Evolutionary conservation across 2,113 vertebrate species (phyloP).

Genomic region (Ailurus styani): DNA sequence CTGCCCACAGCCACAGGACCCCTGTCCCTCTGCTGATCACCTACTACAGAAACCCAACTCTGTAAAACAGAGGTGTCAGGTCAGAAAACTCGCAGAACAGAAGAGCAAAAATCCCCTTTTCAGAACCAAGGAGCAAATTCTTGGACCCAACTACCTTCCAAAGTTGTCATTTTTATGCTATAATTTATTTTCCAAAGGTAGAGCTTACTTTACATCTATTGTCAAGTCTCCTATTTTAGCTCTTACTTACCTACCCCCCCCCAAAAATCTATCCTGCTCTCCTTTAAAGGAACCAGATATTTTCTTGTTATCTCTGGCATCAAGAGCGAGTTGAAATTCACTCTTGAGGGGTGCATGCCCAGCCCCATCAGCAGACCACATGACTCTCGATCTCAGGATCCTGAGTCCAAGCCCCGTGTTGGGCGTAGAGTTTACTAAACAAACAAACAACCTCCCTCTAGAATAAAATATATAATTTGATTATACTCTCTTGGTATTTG

Average conservation of each 20-base stretch:
- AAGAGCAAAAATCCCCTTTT: neutral
- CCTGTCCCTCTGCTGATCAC: neutral
- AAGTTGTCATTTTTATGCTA: neutral
- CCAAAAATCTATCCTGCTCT: neutral
- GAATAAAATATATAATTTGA: neutral
- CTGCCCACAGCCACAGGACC: neutral
- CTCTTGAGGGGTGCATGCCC: neutral
- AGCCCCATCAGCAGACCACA: neutral
- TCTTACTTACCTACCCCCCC: neutral
- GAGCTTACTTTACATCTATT: neutral
- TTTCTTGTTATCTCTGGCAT: neutral
- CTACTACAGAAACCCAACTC: neutral
- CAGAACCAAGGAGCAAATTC: neutral
- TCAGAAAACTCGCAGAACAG: neutral
- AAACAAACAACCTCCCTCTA: neutral
- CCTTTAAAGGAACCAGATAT: neutral
- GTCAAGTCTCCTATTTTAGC: neutral
- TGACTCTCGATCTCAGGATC: neutral
- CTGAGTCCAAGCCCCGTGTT: neutral
- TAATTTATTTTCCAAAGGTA: neutral
- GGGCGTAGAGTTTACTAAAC: neutral
- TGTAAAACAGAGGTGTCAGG: neutral
- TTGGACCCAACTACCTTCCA: neutral
- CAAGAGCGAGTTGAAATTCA: neutral
- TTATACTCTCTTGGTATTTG: neutral